These are phyloP conservation scores for Drosophila monieri DNA, from an alignment of 2,888 invertebrate species.

Conservation along the genomic window DNA sequence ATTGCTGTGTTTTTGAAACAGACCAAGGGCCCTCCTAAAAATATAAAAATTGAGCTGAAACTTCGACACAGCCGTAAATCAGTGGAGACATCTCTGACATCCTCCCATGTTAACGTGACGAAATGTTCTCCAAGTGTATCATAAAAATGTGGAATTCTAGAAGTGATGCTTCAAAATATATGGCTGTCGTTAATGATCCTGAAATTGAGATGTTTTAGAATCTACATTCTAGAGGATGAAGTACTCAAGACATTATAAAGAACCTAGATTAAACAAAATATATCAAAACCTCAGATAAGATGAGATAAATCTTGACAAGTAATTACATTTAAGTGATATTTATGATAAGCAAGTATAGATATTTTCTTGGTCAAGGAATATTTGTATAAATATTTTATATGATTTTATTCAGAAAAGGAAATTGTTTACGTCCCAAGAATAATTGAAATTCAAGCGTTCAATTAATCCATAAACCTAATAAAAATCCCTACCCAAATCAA, in stretches of 20 bases:
- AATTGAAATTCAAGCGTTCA: too few species aligned
- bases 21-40: slow-evolving; percentile 17
- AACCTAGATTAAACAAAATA: not conserved
- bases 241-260: not conserved
- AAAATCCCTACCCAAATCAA: slow-evolving; percentile 7
- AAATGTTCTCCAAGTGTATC: slow-evolving; percentile 30
- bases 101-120: slow-evolving; percentile 37
- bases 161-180: slow-evolving; percentile 23
- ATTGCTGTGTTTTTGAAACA: slow-evolving; percentile 29
- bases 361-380: not conserved
- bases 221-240: slow-evolving; percentile 4
- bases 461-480: not conserved
- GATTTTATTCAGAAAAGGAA: too few species aligned
- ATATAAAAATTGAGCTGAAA: slow-evolving; percentile 20
- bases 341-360: not conserved
- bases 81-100: slow-evolving; percentile 46
- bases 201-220: slow-evolving; percentile 26
- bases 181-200: slow-evolving; percentile 40
- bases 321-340: not conserved
- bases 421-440: too few species aligned
- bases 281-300: too few species aligned
- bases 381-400: not conserved
- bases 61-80: slow-evolving; percentile 41
- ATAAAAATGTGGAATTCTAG: slow-evolving; percentile 37
- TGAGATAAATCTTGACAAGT: too few species aligned